Base-by-base conservation (phyloP, 2,888 invertebrate genomes). In the Congeria kusceri region DNA sequence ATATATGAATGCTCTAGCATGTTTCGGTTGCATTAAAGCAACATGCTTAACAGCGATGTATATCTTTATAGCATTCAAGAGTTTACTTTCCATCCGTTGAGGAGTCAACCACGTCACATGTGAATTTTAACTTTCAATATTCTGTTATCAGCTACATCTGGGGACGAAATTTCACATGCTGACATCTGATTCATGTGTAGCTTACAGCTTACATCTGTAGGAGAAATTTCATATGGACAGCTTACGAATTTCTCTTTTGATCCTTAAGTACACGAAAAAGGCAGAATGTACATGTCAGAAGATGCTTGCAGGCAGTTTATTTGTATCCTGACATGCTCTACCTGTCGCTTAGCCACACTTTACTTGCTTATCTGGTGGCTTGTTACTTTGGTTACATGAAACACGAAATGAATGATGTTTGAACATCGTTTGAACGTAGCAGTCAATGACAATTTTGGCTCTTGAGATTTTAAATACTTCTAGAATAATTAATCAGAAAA, bases 1-100 rank as follows among this genome's bases (percentile, higher is more conserved):
- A 84, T 76, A 81, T 70, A 79, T 65, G 71, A 72, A 64, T 39
- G 39, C 61, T 73, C 61, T 39, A 39, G 39, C 39, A 39, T 39
- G 39, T 39, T 39, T 39, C 39, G 39, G 9, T 39, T 39, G 3
- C 39, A 39, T 39, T 39, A 39, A 39, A 39, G 39, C 39, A 39
- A 39, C 39, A 39, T 39, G 39, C 39, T 39, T 39, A 13, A 39
- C 39, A 39, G 3, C 15, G 39, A 39, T 39, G 5, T 39, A 3
- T 39, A 39, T 39, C 11, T 39, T 39, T 39, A 3, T 13, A 39
- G 39, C 39, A 39, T 39, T 39, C 39, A 39, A 39, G 15, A 13
- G 39, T n/a, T n/a, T n/a, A n/a, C n/a, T n/a, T n/a, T n/a, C n/a
- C 11, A 39, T 39, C 39, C 1, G 1, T 11, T 15, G 39, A 39